These are phyloP conservation scores for Bradypus variegatus DNA, from an alignment of 2,797 vertebrate species.

Conservation along the genomic window DNA sequence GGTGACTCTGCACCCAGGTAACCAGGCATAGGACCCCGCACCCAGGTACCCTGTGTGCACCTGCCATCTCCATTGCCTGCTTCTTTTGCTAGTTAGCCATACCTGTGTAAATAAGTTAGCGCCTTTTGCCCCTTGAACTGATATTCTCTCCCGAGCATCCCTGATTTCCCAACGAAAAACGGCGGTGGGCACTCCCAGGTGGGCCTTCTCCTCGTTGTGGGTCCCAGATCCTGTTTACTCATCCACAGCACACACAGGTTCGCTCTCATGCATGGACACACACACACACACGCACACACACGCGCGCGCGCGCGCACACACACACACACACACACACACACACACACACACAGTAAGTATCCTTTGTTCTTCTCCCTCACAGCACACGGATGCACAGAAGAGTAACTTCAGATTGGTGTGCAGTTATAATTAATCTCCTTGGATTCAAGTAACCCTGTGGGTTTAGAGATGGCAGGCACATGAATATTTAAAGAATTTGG, in stretches of 20 bases:
- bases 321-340: too few relatives aligned
- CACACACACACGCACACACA: too few relatives aligned
- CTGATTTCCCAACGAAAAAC: neutral
- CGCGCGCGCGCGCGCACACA: too few relatives aligned
- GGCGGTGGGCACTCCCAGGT: neutral
- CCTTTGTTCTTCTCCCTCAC: neutral
- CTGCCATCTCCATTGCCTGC: neutral
- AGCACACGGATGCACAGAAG: neutral
- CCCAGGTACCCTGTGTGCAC: too few relatives aligned
- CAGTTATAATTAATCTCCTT: slow-evolving; percentile 69
- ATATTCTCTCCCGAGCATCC: neutral
- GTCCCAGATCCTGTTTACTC: neutral
- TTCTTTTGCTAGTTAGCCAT: neutral
- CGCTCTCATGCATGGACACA: too few relatives aligned
- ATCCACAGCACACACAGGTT: too few relatives aligned
- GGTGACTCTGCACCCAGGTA: accelerated
- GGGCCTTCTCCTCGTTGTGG: too few relatives aligned
- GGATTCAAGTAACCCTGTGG: slow-evolving; percentile 66
- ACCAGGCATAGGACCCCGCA: too few relatives aligned
- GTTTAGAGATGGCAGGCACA: slow-evolving; percentile 48
- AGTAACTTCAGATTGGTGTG: slow-evolving; percentile 6
- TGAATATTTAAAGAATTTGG: slow-evolving; percentile 65
- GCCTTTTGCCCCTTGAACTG: neutral
- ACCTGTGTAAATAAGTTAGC: accelerated
- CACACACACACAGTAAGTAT: too few relatives aligned